phyloP scores from a whole-genome alignment of 2,797 vertebrate genomes.

The Hydrolagus colliei region DNA sequence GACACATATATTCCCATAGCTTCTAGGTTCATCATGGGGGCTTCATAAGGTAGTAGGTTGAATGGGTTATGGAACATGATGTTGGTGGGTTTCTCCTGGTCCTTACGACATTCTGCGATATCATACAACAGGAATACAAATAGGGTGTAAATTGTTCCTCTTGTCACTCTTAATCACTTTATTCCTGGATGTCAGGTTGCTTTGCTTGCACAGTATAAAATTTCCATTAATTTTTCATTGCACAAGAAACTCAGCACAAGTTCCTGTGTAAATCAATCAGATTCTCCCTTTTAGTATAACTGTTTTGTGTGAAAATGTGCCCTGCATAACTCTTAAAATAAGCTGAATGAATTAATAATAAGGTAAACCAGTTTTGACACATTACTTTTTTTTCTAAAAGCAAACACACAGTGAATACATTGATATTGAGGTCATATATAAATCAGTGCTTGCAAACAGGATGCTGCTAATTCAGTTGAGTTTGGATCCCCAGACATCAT shows the following conservation, averaged over 20 bases:
- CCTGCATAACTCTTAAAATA: neutral
- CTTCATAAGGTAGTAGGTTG: too few relatives aligned
- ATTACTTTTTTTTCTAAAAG: neutral
- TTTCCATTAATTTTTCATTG: neutral
- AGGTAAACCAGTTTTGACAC: neutral
- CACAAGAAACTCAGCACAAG: neutral
- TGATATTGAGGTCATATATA: neutral
- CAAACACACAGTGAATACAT: neutral
- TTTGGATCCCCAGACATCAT: too few relatives aligned
- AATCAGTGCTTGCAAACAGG: neutral
- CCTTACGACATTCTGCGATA: too few relatives aligned
- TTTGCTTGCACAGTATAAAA: neutral
- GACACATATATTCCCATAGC: too few relatives aligned
- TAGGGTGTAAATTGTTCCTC: too few relatives aligned
- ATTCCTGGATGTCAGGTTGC: neutral
- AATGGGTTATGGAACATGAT: too few relatives aligned
- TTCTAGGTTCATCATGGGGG: too few relatives aligned
- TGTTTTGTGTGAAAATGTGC: neutral
- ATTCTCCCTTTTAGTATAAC: neutral
- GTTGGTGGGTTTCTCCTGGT: too few relatives aligned
- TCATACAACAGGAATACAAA: too few relatives aligned
- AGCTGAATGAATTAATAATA: neutral
- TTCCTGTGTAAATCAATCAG: neutral
- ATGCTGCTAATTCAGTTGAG: too few relatives aligned
- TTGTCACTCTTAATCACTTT: too few relatives aligned